Evolutionary conservation across 2,888 invertebrate genomes (phyloP).

Genomic region (Synergus laeviventris): DNA sequence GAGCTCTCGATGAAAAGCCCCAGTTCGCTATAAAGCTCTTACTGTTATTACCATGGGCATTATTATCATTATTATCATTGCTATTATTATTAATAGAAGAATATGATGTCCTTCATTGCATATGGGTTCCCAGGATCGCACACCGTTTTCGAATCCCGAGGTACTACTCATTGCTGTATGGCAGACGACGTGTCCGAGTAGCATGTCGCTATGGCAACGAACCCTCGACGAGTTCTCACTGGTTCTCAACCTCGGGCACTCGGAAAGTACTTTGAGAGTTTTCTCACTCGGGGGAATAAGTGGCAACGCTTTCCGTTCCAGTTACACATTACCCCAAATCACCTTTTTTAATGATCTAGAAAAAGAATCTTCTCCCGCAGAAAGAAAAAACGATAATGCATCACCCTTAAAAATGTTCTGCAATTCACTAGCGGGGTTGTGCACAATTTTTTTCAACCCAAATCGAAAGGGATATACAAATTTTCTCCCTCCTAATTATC

Average conservation of each 20-base stretch:
- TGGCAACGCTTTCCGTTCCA: conserved; percentile 21
- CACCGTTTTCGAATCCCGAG: conserved; percentile 26
- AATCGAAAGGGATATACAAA: too few relatives aligned
- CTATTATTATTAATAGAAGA: conserved; percentile 31
- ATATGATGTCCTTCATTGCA: conserved; percentile 20
- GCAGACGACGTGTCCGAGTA: conserved; percentile 63
- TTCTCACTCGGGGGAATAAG: conserved; percentile 23
- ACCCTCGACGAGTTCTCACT: conserved; percentile 44
- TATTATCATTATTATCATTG: neutral
- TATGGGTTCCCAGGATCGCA: conserved; percentile 37
- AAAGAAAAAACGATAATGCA: neutral
- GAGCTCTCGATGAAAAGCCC: neutral
- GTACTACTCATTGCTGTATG: conserved; percentile 30
- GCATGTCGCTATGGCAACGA: conserved; percentile 63
- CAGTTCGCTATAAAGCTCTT: neutral
- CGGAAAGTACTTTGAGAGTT: conserved; percentile 20
- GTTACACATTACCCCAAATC: conserved; percentile 30
- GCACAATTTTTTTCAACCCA: too few relatives aligned
- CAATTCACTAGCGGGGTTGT: neutral
- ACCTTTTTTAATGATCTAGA: conserved; percentile 24
- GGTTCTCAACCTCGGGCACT: conserved; percentile 37
- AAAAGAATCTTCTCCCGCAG: conserved; percentile 1
- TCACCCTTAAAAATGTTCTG: neutral
- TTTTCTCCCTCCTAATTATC: too few relatives aligned
- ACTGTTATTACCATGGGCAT: conserved; percentile 1